Conservation (phyloP, 1,140 invertebrate genomes). For the Steinernema feltiae region DNA sequence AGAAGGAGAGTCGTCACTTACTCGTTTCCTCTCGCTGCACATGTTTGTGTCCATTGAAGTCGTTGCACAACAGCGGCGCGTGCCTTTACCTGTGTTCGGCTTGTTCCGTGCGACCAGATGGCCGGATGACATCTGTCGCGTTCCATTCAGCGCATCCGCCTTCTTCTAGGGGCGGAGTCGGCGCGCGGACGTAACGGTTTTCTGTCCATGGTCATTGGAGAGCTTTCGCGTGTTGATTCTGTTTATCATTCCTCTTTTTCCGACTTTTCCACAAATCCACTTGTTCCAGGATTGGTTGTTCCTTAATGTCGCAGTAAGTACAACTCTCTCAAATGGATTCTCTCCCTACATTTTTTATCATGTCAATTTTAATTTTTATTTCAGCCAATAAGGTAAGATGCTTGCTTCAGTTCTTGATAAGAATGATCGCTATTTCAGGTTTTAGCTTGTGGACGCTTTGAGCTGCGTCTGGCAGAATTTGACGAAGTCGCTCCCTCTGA, state of each 20-base stretch:
- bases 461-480: background rate
- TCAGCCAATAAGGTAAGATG: background rate
- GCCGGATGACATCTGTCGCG: conserved; percentile 11
- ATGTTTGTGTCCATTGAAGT: background rate
- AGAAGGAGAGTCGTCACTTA: no score
- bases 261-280: no score
- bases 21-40: background rate
- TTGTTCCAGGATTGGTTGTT: no score
- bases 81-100: conserved; percentile 8
- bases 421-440: background rate
- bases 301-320: no score
- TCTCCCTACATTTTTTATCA: no score
- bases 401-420: background rate
- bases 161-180: background rate
- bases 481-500: background rate
- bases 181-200: background rate
- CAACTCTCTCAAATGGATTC: no score
- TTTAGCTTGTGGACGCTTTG: background rate
- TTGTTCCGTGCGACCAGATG: background rate
- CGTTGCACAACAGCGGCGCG: background rate
- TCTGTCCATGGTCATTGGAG: background rate
- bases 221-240: no score
- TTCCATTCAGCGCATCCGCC: background rate
- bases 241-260: no score
- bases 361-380: background rate